A percentile compares a stretch with the other conserved stretches of the same genome.
phyloP scores from a whole-genome alignment of 2,888 invertebrate species.

The Ornithoptera alexandrae region DNA sequence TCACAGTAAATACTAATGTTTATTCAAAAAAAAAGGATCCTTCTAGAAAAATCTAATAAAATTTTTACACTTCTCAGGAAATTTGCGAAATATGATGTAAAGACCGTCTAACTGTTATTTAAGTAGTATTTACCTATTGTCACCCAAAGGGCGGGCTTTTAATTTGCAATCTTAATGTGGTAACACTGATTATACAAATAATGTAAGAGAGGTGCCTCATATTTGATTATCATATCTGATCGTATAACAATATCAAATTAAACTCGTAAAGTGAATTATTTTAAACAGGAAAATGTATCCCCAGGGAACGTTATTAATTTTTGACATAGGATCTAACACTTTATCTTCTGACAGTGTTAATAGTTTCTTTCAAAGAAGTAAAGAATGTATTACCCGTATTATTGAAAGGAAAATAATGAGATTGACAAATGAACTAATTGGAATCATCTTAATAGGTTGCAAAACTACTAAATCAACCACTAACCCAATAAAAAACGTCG shows the following conservation, averaged over 20 bases:
- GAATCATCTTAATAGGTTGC: conserved; percentile 79
- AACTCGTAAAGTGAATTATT: background rate
- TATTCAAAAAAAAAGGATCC: too few species aligned
- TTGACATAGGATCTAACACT: conserved; percentile 60
- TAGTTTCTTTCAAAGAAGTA: conserved; percentile 75
- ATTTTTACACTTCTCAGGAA: too few species aligned
- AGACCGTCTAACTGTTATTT: too few species aligned
- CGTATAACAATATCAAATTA: background rate
- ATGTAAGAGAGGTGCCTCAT: too few species aligned
- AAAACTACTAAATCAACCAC: background rate
- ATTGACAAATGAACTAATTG: conserved; percentile 82
- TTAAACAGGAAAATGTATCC: background rate
- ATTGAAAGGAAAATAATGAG: conserved; percentile 86
- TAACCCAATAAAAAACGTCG: background rate
- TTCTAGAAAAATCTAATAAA: too few species aligned
- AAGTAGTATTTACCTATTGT: too few species aligned
- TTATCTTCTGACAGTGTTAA: conserved; percentile 25
- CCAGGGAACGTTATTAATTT: conserved; percentile 73
- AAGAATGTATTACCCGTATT: conserved; percentile 80
- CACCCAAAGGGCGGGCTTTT: too few species aligned
- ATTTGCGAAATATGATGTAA: too few species aligned
- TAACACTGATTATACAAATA: too few species aligned
- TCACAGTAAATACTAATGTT: too few species aligned
- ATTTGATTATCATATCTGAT: too few species aligned
- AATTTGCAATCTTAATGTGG: too few species aligned